Percentiles rank a stretch among this genome's conserved stretches.
Evolutionary conservation across 2,113 vertebrate genomes (phyloP).

Genomic region (Anser cygnoides): DNA sequence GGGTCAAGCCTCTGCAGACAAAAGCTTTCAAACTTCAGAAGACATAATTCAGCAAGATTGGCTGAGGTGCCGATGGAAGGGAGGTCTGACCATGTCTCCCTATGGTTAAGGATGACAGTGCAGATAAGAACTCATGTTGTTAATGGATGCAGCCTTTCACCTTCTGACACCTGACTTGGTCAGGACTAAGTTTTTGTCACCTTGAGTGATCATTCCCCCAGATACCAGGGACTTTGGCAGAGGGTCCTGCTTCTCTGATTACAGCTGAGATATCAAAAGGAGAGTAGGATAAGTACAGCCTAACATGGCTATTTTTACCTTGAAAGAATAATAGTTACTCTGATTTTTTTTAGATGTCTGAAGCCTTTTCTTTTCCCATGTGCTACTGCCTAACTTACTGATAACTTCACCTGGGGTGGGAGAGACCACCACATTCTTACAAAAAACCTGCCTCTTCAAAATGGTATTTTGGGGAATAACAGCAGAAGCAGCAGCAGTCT

Average conservation of each 20-base stretch:
- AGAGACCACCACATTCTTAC: neutral
- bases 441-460: neutral
- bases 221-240: neutral
- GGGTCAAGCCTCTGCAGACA: constrained; percentile 30
- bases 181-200: neutral
- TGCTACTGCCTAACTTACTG: neutral
- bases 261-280: neutral
- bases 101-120: neutral
- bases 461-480: neutral
- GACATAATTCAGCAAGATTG: neutral
- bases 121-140: neutral
- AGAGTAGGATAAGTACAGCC: neutral
- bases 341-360: neutral
- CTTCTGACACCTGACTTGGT: neutral
- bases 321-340: constrained; percentile 3
- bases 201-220: neutral
- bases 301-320: neutral
- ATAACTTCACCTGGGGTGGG: neutral
- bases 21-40: constrained; percentile 49
- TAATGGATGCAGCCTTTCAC: neutral
- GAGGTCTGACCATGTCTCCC: neutral
- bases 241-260: neutral
- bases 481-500: neutral
- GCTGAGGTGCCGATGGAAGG: constrained; percentile 9
- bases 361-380: neutral